Conservation (phyloP, 2,797 vertebrate genomes). For the Lepilemur ruficaudatus region DNA sequence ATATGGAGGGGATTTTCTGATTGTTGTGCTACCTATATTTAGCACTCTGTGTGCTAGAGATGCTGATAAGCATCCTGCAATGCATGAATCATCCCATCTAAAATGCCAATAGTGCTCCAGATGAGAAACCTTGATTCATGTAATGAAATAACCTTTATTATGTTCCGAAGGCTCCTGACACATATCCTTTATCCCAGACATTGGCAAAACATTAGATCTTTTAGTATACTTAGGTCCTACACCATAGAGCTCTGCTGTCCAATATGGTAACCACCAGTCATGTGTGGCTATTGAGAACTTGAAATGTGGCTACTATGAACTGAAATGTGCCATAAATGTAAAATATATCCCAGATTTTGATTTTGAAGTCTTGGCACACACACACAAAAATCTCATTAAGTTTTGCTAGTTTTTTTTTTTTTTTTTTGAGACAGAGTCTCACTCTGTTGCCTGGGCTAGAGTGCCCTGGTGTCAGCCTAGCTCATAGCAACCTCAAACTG, state of each 20-base stretch:
- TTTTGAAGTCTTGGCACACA: slow-evolving; percentile 1
- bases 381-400: background rate
- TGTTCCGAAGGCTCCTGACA: background rate
- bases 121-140: background rate
- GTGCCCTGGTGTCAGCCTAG: too few relatives aligned
- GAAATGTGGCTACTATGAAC: background rate
- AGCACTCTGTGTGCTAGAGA: background rate
- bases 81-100: background rate
- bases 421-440: too few relatives aligned
- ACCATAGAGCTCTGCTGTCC: background rate
- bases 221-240: background rate
- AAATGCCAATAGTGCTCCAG: background rate
- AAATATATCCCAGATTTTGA: background rate
- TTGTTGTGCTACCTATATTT: background rate
- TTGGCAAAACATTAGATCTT: background rate
- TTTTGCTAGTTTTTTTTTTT: background rate
- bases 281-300: background rate
- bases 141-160: background rate
- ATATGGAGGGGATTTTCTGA: background rate
- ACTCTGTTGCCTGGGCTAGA: too few relatives aligned
- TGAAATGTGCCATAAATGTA: background rate
- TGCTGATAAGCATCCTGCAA: background rate
- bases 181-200: background rate
- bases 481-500: too few relatives aligned
- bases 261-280: background rate